phyloP scores from a whole-genome alignment of 2,113 vertebrate species.

The Oreotrochilus melanogaster region DNA sequence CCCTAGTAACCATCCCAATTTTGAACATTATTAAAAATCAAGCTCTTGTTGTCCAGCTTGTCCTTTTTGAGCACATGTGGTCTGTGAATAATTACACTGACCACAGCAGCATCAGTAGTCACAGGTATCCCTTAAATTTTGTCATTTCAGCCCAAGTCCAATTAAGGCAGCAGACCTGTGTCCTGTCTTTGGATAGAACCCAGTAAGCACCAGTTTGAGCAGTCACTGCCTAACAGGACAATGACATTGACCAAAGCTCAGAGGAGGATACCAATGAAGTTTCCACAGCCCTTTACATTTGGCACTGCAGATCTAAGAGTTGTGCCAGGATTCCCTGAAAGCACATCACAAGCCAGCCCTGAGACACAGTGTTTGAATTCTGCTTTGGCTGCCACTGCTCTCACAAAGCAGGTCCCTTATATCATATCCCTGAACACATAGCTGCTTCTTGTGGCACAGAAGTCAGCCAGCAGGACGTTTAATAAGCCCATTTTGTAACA shows the following conservation, averaged over 20 bases:
- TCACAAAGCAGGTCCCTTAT: neutral
- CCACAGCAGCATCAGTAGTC: neutral
- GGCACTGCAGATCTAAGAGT: neutral
- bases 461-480: neutral
- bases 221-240: neutral
- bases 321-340: conserved; percentile 1
- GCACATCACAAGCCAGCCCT: neutral
- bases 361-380: neutral
- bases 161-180: neutral
- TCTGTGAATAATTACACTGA: neutral
- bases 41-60: neutral
- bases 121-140: neutral
- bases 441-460: neutral
- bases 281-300: neutral
- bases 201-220: neutral
- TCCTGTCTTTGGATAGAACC: neutral
- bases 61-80: neutral
- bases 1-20: neutral
- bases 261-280: neutral
- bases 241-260: neutral
- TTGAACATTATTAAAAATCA: neutral
- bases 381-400: neutral
- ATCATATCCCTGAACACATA: neutral
- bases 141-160: neutral
- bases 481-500: conserved; percentile 2